Evolutionary conservation across 2,113 vertebrate genomes (phyloP).

Genomic region (Chinchilla lanigera): DNA sequence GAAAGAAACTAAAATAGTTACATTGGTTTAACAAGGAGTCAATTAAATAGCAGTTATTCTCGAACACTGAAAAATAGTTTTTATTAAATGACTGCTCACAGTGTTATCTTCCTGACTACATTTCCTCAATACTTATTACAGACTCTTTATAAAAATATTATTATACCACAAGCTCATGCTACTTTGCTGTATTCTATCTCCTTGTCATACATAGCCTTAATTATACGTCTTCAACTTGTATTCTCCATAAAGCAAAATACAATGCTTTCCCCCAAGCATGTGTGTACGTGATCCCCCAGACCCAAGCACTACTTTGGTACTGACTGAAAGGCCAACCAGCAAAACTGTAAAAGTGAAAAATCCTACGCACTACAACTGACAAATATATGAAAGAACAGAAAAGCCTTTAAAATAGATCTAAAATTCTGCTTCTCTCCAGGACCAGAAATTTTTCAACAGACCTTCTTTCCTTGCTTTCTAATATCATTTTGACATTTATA

Average conservation of each 20-base stretch:
- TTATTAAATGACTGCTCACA: not conserved
- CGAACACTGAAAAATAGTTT: not conserved
- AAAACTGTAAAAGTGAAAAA: not conserved
- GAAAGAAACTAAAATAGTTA: slow-evolving; percentile 25
- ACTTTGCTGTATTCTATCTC: slow-evolving; percentile 17
- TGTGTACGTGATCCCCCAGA: not conserved
- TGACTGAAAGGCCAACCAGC: not conserved
- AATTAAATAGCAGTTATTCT: not conserved
- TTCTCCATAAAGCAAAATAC: not conserved
- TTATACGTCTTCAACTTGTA: not conserved
- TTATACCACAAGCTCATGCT: not conserved
- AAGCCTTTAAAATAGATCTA: not conserved
- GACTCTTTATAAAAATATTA: not conserved
- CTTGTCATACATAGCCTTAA: not conserved
- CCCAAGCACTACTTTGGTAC: not conserved
- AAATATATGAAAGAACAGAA: not conserved
- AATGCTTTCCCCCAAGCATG: not conserved
- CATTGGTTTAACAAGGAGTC: slow-evolving; percentile 31
- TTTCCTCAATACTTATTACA: slow-evolving; percentile 31
- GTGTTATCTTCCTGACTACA: not conserved
- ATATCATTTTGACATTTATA: slow-evolving; percentile 25
- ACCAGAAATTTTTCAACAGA: slow-evolving; percentile 11
- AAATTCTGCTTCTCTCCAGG: not conserved
- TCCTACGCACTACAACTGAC: not conserved
- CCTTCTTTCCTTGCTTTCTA: not conserved